Evolutionary conservation across 2,888 invertebrate genomes (phyloP), one percentile per base, ranked within the genome.

Genomic region (Selenia dentaria): DNA sequence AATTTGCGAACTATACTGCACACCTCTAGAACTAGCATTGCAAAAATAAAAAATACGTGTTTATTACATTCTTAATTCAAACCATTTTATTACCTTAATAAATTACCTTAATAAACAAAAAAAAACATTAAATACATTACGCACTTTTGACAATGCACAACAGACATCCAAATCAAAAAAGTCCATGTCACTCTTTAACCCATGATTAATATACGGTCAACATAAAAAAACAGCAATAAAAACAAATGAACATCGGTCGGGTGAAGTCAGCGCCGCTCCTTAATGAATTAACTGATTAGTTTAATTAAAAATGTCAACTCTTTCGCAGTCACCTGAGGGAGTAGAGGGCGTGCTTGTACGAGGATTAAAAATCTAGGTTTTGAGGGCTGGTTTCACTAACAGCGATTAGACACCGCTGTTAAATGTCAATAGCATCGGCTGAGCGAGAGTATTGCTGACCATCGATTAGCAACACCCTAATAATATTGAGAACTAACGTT

Each of bases 281-380:
- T 70, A 58, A 67, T 71, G 81, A 75, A 88, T 88, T 88, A 89
- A 87, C 86, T 88, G 88, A 88, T 89, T 86, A 88, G 70, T 74
- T 82, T 86, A 89, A 87, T 88, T 84, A 88, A 86, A 81, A 80
- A 78, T 51, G 67, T 73, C 80, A 89, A 89, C 89, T 88, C 89
- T 88, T 89, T 85, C 79, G 74, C 70, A 74, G 63, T 67, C 62
- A 46, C 51, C 53, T 56, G 63, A 73, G 86, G 87, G 86, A 83
- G 57, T 67, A 63, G 37, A 28, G 46, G 59, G 62, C 68, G 74
- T 65, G 78, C 74, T 73, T 71, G 69, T 57, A 54, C 61, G 68
- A 70, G 70, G 71, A 77, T 79, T 77, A 69, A 86, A 86, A 87
- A 86, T 85, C 81, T 76, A 85, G 70, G 79, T 72, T 59, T 50